phyloP scores from a whole-genome alignment of 2,797 vertebrate genomes.

The Knipowitschia caucasica region DNA sequence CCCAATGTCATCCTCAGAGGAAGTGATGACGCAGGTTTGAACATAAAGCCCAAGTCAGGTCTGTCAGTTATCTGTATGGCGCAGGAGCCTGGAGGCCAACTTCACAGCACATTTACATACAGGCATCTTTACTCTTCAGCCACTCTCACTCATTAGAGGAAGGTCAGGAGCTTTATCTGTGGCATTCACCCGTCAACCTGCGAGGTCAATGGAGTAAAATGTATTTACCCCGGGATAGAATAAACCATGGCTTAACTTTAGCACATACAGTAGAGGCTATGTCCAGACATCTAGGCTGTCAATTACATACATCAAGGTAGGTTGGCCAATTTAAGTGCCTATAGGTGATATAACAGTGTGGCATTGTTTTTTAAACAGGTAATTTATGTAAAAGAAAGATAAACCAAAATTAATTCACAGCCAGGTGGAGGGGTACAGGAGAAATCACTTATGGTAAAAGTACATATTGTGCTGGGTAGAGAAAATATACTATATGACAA shows the following conservation, averaged over 20 bases:
- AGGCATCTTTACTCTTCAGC: constrained; percentile 28
- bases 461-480: no score
- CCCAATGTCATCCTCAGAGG: neutral
- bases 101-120: constrained; percentile 34
- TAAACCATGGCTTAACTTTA: constrained; percentile 13
- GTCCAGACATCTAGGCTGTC: constrained; percentile 26
- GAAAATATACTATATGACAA: no score
- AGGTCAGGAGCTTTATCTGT: constrained; percentile 32
- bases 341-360: constrained; percentile 49
- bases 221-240: constrained; percentile 8
- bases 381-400: no score
- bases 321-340: constrained; percentile 34
- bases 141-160: constrained; percentile 37
- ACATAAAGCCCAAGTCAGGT: constrained; percentile 2
- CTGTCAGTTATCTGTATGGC: constrained; percentile 20
- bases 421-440: no score
- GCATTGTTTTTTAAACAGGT: constrained; percentile 20
- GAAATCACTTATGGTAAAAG: no score
- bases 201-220: constrained; percentile 30
- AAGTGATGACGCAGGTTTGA: constrained; percentile 3
- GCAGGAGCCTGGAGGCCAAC: constrained; percentile 25
- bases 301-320: constrained; percentile 32
- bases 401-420: no score
- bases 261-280: constrained; percentile 19
- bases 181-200: constrained; percentile 19